Evolutionary conservation across 2,113 vertebrate species (phyloP).

Genomic region (Origma solitaria): DNA sequence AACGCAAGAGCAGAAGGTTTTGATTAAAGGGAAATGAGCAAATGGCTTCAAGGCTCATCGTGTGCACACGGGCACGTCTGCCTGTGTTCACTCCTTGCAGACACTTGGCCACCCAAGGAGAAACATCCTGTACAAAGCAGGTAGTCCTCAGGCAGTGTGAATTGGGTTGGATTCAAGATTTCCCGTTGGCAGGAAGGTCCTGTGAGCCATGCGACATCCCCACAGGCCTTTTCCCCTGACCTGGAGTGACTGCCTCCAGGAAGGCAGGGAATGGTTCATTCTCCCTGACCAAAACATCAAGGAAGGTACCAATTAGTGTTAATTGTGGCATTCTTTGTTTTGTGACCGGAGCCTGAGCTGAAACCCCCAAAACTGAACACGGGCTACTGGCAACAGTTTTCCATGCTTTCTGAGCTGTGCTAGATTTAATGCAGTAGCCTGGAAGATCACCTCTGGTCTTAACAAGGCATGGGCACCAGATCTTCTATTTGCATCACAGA

Average conservation of each 20-base stretch:
- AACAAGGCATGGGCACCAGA: not conserved
- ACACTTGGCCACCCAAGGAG: not conserved
- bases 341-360: not conserved
- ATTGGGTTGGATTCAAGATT: not conserved
- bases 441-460: not conserved
- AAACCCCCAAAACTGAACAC: not conserved
- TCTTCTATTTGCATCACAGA: not conserved
- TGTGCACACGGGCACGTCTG: not conserved
- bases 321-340: not conserved
- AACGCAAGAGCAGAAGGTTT: not conserved
- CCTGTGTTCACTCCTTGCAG: not conserved
- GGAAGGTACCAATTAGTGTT: conserved; percentile 29
- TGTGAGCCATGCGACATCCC: not conserved
- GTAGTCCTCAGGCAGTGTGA: not conserved
- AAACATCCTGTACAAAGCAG: not conserved
- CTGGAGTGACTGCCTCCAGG: not conserved
- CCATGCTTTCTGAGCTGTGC: not conserved
- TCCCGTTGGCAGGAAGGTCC: not conserved
- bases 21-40: conserved; percentile 14
- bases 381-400: not conserved
- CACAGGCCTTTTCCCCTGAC: not conserved
- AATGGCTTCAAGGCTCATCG: not conserved
- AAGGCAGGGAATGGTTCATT: not conserved
- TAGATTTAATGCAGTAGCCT: not conserved
- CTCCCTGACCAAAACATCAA: not conserved